phyloP scores from a whole-genome alignment of 2,113 vertebrate genomes.

The Oncorhynchus mykiss region DNA sequence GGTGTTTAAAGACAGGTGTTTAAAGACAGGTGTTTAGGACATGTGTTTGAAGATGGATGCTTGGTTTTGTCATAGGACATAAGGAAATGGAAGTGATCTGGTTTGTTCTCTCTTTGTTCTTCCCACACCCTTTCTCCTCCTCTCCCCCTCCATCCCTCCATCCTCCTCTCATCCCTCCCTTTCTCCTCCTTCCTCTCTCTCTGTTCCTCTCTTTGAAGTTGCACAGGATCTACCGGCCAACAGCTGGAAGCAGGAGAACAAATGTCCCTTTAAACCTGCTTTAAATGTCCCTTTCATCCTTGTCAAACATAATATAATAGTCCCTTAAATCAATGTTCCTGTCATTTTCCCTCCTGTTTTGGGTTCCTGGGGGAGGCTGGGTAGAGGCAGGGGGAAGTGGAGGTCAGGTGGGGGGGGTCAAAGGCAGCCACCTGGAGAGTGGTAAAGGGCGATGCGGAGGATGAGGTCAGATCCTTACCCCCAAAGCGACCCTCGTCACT shows the following conservation, averaged over 20 bases:
- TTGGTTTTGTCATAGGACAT: slow-evolving; percentile 12
- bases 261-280: slow-evolving; percentile 45
- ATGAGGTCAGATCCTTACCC: slow-evolving; percentile 14
- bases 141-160: background rate
- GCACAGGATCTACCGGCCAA: slow-evolving; percentile 30
- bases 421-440: slow-evolving; percentile 50
- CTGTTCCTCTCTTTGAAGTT: slow-evolving; percentile 54
- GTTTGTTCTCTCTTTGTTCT: background rate
- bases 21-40: too few species aligned
- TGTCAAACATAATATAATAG: slow-evolving; percentile 39
- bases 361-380: slow-evolving; percentile 27
- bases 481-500: background rate
- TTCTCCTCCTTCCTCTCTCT: background rate
- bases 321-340: slow-evolving; percentile 27
- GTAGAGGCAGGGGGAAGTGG: background rate
- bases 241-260: slow-evolving; percentile 40
- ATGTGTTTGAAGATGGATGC: too few species aligned
- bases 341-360: slow-evolving; percentile 44
- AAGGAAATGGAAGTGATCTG: slow-evolving; percentile 22
- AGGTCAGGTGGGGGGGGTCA: slow-evolving; percentile 21
- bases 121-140: background rate
- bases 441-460: slow-evolving; percentile 42
- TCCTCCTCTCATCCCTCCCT: slow-evolving; percentile 16
- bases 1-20: too few species aligned
- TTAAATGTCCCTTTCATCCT: slow-evolving; percentile 37